Conservation (phyloP, 2,113 vertebrate genomes). For the Seriola rivoliana region DNA sequence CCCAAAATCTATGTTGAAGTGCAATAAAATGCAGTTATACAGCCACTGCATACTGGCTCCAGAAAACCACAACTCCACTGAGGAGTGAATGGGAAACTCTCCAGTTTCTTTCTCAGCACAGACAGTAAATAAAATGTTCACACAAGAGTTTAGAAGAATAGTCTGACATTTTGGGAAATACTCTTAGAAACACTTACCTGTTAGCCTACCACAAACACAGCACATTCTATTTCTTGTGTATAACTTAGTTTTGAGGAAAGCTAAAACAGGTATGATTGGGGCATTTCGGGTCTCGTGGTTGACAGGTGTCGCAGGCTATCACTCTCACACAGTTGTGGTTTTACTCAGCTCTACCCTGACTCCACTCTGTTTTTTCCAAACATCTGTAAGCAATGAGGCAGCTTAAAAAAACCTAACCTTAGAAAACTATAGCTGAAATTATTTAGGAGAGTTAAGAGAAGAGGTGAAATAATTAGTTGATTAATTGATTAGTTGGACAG, state of each 20-base stretch:
- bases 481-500: background rate
- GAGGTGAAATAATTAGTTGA: background rate
- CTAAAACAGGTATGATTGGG: background rate
- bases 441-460: background rate
- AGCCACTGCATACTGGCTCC: background rate
- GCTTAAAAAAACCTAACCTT: background rate
- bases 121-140: background rate
- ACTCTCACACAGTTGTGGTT: slow-evolving; percentile 4
- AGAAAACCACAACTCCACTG: background rate
- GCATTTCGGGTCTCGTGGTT: background rate
- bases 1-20: background rate
- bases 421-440: background rate
- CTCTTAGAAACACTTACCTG: background rate
- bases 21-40: background rate
- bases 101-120: background rate
- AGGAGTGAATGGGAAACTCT: too few species aligned
- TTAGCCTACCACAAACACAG: background rate
- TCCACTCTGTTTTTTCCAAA: slow-evolving; percentile 1
- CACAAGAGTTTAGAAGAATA: background rate
- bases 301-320: background rate
- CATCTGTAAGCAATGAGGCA: background rate
- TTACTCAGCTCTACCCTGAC: background rate
- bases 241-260: background rate
- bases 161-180: background rate
- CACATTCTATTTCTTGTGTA: background rate